Percentiles rank a stretch among this genome's conserved stretches.
Evolutionary conservation across 2,888 invertebrate species (phyloP).

Genomic region (Meiosimyza decipiens): DNA sequence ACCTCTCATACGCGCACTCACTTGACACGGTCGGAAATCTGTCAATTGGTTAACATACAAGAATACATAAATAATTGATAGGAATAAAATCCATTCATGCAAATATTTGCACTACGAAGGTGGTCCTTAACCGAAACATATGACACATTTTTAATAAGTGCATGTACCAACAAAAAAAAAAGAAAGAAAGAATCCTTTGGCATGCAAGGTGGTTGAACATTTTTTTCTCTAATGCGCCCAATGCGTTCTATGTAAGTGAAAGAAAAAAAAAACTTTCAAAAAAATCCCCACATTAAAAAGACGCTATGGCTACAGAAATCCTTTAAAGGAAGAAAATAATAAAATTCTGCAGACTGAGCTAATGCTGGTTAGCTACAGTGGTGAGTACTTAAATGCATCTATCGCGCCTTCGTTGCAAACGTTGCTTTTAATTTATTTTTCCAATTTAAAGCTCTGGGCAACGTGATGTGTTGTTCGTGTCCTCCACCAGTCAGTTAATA

Average conservation of each 20-base stretch:
- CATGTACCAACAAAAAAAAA: background rate
- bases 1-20: background rate
- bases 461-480: background rate
- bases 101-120: conserved; percentile 6
- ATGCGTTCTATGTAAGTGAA: background rate
- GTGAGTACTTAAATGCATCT: too few relatives aligned
- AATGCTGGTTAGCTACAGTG: too few relatives aligned
- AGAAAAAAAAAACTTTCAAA: too few relatives aligned
- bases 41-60: conserved; percentile 14
- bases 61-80: conserved; percentile 23
- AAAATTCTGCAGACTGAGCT: too few relatives aligned
- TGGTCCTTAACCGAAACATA: conserved; percentile 15
- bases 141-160: conserved; percentile 25
- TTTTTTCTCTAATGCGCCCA: background rate
- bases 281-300: too few relatives aligned
- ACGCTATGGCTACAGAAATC: too few relatives aligned
- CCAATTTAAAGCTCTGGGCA: conserved; percentile 14
- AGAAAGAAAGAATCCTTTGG: background rate
- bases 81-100: conserved; percentile 16
- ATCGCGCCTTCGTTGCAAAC: background rate
- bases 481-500: background rate
- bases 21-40: conserved; percentile 22
- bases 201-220: background rate
- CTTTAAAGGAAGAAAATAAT: too few relatives aligned
- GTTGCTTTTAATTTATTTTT: conserved; percentile 9